Base-by-base conservation (phyloP, 53 echinoderm and acorn worm species). In the Pentamera pediparva region DNA sequence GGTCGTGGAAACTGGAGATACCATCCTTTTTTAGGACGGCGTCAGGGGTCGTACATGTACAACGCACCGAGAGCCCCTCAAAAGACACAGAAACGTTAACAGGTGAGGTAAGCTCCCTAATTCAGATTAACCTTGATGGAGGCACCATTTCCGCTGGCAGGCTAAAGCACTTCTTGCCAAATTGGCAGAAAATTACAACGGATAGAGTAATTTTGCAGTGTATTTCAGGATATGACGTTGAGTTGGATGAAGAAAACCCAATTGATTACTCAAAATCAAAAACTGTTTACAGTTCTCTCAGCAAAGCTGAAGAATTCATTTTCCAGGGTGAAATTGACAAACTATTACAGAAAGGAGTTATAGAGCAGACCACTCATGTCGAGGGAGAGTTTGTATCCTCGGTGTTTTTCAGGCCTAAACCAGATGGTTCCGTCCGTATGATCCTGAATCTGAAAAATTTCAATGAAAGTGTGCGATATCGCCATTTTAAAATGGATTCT, bases 401-500 rank as follows among this genome's bases (percentile, higher is more conserved):
- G 7, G 45, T 45, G 47, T 69, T 69, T 26, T 45, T 69, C 22
- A 39, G 45, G 22, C 47, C 47, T 0, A 69, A 48, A 47, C 69
- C 69, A 45, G 69, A 41, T 2, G 35, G 35, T n/a, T 45, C 47
- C n/a, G 12, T 64, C 37, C 64, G 64, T 0, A 64, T 64, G 64
- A 69, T 69, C 27, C 28, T 69, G 24, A 69, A 69, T 41, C 45
- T 69, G 41, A 67, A 67, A 31, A 39, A 67, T 67, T 67, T 67
- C 17, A 67, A 67, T 39, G 39, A 67, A 45, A 67, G 40, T 45
- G 41, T 67, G 7, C 39, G 43, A 27, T 67, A 67, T 67, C 43
- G 43, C 15, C 67, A 67, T 39, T 67, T 67, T 27, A 67, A 67
- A 67, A 67, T 67, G 41, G 47, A 67, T 22, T 67, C 67, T 67